Evolutionary conservation across 2,113 vertebrate genomes (phyloP), one percentile per base, ranked within the genome.

Genomic region (Lophotis ruficrista): DNA sequence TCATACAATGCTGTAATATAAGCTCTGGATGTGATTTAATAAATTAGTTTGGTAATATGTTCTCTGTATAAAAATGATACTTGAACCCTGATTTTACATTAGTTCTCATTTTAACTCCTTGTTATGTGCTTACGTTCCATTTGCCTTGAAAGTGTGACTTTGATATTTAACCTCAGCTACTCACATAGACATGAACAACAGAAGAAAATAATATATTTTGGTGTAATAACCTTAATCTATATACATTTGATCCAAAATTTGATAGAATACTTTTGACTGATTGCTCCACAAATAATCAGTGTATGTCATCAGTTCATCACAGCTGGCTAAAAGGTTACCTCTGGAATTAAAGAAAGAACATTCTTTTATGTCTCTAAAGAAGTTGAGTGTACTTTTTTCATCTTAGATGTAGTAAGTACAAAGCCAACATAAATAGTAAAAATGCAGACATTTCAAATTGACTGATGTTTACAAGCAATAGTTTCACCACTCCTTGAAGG

Each of bases 401-500:
- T 21, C 30, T 69, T 50, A 4, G 12, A 7, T 41, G 2, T 25
- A 62, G 68, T 54, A 73, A 89, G 47, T 58, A 82, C 51, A 89
- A 95, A 95, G 68, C 20, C 37, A 72, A 30, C 2, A 10, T 48
- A 31, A 31, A 25, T 18, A 57, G 43, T 41, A 53, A 66, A 86
- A 90, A 84, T 56, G 14, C 50, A 57, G 64, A 10, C 45, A 18
- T 89, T 62, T 83, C 45, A 38, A 53, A 22, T 53, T 89, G 90
- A 72, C 60, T 47, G 79, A 88, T 93, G 50, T 92, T 97, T 75
- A 51, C 51, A 83, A 56, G 73, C 64, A 50, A 1, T 33, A 24
- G 41, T 83, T 95, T 92, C 66, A 60, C 54, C 25, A n/a, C n/a
- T 62, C 56, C 87, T 80, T 73, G 88, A 96, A 92, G 90, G 91